Evolutionary conservation across 1,140 invertebrate genomes (phyloP).

Genomic region (Hyles euphorbiae): DNA sequence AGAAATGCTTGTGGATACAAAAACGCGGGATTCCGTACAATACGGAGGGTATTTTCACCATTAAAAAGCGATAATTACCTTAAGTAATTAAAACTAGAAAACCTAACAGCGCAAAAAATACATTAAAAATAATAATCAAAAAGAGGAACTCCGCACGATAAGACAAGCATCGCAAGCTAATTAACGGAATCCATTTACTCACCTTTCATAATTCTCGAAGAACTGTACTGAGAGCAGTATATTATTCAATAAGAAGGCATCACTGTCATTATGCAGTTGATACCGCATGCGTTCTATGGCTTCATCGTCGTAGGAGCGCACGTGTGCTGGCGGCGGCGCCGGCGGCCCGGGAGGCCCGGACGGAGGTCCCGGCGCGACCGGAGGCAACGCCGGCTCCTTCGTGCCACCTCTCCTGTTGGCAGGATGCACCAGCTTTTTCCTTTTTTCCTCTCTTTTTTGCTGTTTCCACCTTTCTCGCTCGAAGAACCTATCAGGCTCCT

Average conservation of each 20-base stretch:
- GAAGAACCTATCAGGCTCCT: constrained; percentile 66
- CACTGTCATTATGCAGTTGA: constrained; percentile 78
- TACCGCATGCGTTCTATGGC: constrained; percentile 73
- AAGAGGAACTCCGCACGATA: too few relatives aligned
- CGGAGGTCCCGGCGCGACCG: constrained; percentile 15
- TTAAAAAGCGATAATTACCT: too few relatives aligned
- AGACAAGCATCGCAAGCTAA: too few relatives aligned
- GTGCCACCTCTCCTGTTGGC: constrained; percentile 38
- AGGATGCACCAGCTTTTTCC: constrained; percentile 40
- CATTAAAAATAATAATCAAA: too few relatives aligned
- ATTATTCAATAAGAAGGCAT: constrained; percentile 85
- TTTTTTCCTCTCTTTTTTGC: constrained; percentile 52
- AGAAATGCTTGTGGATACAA: too few relatives aligned
- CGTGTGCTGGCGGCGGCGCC: constrained; percentile 33
- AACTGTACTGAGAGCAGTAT: constrained; percentile 85
- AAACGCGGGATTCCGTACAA: too few relatives aligned
- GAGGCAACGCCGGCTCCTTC: constrained; percentile 37
- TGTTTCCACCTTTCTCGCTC: constrained; percentile 59
- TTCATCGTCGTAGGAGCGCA: constrained; percentile 66
- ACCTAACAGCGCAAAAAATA: too few relatives aligned
- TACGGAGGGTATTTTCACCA: too few relatives aligned
- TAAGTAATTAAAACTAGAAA: too few relatives aligned
- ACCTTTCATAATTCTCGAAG: constrained; percentile 86
- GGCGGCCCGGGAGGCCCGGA: constrained; percentile 16
- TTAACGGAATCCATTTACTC: constrained; percentile 3